These are phyloP conservation scores for Drosophila limbata DNA, from an alignment of 2,888 invertebrate species.

Conservation along the genomic window DNA sequence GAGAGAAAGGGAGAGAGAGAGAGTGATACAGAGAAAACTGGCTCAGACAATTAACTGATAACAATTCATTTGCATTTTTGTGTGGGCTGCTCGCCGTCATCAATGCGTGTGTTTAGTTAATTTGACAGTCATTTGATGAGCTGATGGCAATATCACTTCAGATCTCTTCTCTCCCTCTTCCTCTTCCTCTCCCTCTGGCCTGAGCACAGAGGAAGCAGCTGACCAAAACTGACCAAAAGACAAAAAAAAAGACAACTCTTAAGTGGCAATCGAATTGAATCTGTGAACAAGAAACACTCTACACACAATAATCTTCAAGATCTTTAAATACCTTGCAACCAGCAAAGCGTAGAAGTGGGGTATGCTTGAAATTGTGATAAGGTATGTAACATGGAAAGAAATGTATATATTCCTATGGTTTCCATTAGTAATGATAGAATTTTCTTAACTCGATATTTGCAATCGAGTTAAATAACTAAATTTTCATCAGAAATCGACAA, in stretches of 20 bases:
- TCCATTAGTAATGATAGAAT: too few relatives aligned
- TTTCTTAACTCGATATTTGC: too few relatives aligned
- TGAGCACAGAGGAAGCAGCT: constrained; percentile 5
- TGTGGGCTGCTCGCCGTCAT: constrained; percentile 44
- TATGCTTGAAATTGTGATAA: not conserved
- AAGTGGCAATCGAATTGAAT: constrained; percentile 55
- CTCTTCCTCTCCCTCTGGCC: not conserved
- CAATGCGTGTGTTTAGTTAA: constrained; percentile 65
- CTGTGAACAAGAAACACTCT: constrained; percentile 46
- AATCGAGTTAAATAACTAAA: too few relatives aligned
- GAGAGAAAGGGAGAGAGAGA: not conserved
- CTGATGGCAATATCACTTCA: constrained; percentile 31
- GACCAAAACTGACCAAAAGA: constrained; percentile 15
- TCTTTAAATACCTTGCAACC: constrained; percentile 21
- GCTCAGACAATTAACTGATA: constrained; percentile 66
- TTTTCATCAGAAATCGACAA: too few relatives aligned
- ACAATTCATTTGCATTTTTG: constrained; percentile 72
- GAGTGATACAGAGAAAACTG: constrained; percentile 9
- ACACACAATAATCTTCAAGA: constrained; percentile 45
- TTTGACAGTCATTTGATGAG: constrained; percentile 70
- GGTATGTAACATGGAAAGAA: not conserved
- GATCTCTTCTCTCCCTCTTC: constrained; percentile 6
- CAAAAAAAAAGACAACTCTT: constrained; percentile 29
- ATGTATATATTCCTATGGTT: too few relatives aligned
- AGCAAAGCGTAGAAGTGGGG: not conserved